These are phyloP conservation scores for Coranthus polyacanthus DNA, from an alignment of 2,797 vertebrate genomes.

Conservation along the genomic window DNA sequence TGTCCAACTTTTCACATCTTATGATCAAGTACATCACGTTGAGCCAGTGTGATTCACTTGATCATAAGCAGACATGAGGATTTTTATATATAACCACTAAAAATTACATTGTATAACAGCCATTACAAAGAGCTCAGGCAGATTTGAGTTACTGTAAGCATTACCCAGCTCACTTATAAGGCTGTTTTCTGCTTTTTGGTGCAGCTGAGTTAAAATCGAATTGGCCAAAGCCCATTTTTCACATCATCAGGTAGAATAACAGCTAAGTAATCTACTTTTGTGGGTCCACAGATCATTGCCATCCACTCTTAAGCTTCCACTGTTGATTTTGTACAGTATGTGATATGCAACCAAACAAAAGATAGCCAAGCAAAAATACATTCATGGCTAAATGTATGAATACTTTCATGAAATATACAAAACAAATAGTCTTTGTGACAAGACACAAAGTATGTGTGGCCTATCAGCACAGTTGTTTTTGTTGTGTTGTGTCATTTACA, in stretches of 20 bases:
- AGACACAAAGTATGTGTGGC: background rate
- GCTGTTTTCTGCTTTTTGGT: slow-evolving; percentile 30
- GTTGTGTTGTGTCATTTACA: no score
- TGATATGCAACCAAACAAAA: slow-evolving; percentile 38
- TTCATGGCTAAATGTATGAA: slow-evolving; percentile 28
- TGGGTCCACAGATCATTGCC: slow-evolving; percentile 39
- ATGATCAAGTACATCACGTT: background rate
- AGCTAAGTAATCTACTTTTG: slow-evolving; percentile 42
- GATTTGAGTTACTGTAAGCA: background rate
- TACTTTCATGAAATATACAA: slow-evolving; percentile 5
- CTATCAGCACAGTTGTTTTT: slow-evolving; percentile 6
- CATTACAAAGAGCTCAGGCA: slow-evolving; percentile 20
- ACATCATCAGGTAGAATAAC: slow-evolving; percentile 52
- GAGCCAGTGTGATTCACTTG: slow-evolving; percentile 5
- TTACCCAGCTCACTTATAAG: slow-evolving; percentile 41
- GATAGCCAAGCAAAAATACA: slow-evolving; percentile 37
- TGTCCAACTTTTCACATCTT: slow-evolving; percentile 8
- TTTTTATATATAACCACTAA: slow-evolving; percentile 14
- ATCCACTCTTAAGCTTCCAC: slow-evolving; percentile 7
- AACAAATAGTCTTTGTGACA: slow-evolving; percentile 16
- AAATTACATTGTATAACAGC: slow-evolving; percentile 29
- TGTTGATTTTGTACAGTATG: slow-evolving; percentile 30
- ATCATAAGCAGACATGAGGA: slow-evolving; percentile 12
- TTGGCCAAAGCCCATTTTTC: slow-evolving; percentile 57
- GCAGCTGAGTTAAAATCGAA: slow-evolving; percentile 37